Base-by-base conservation (phyloP, 2,113 vertebrate genomes). In the Alectura lathami region DNA sequence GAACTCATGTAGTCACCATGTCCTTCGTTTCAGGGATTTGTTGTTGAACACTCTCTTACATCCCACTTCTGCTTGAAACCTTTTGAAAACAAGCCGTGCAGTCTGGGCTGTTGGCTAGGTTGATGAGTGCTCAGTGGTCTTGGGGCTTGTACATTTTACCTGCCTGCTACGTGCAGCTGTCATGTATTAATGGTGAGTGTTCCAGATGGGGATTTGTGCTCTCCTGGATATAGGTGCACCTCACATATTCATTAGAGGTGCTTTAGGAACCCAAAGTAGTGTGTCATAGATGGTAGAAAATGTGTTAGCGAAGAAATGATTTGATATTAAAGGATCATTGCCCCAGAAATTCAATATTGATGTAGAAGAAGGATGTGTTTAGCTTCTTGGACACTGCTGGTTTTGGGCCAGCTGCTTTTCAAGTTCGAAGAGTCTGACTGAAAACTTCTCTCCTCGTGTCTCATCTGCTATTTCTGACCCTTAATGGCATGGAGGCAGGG, bases 1-100 rank as follows among this genome's bases (percentile, higher is more conserved):
- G 50, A 38, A 17, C 23, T 13, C 1, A 2, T 54, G 34, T 64
- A 74, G 70, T 36, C 59, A 75, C 27, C 1, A 0, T 40, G 9
- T 15, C n/a, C 30, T 80, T 88, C 79, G 10, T 47, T 76, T 64
- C 17, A 64, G 40, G 47, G 56, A 22, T 23, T 14, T 67, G 34
- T 64, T 43, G 9, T 47, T 73, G 66, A 87, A 17, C 29, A 3
- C 3, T 84, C 5, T 70, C 47, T 86, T 56, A 36, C 7, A 30
- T 72, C 73, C 43, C 17, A 45, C 11, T 78, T 83, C 51, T 75
- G 5, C 16, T 36, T 22, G n/a, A 56, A 80, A 51, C 22, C 32
- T 59, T 1, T 34, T 23, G 15, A 69, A 72, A 79, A 48, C 17
- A 30, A 24, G 21, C 56, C 51, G 8, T 66, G 38, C 30, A n/a